Percentiles rank a stretch among this genome's conserved stretches.
Conservation (phyloP, 2,113 vertebrate genomes). For the Spilogale gracilis region DNA sequence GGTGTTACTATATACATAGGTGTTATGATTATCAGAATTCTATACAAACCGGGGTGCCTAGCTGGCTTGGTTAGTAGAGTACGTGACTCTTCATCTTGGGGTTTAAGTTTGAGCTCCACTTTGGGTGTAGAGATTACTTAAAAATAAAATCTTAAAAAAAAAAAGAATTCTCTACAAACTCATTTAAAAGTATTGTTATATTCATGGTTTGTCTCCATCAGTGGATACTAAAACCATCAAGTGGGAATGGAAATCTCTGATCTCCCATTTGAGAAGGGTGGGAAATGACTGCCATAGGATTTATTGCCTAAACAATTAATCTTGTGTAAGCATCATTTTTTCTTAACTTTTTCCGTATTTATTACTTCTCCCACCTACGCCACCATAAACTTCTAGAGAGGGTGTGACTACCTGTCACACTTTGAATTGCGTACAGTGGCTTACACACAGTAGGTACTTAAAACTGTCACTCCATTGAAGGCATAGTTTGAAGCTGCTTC, state of each 20-base stretch:
- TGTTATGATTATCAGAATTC: neutral
- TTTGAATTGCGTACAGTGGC: neutral
- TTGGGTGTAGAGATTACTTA: neutral
- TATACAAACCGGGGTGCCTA: neutral
- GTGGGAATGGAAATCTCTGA: neutral
- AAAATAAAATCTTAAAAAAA: neutral
- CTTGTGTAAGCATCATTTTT: neutral
- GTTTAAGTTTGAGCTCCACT: neutral
- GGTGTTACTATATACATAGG: neutral
- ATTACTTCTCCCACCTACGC: neutral
- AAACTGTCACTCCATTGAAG: neutral
- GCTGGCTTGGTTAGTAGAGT: neutral
- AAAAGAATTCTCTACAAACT: neutral
- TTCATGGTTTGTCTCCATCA: neutral
- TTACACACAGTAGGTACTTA: neutral
- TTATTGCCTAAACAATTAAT: neutral
- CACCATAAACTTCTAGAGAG: constrained; percentile 14
- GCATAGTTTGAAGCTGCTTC: constrained; percentile 52
- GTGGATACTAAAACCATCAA: neutral
- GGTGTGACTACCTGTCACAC: neutral
- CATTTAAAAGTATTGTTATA: constrained; percentile 27
- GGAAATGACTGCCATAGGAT: neutral
- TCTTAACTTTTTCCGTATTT: constrained; percentile 10
- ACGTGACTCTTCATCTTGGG: neutral
- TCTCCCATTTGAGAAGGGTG: neutral